Conservation (phyloP, 2,888 invertebrate species). For the Melanargia galathea region DNA sequence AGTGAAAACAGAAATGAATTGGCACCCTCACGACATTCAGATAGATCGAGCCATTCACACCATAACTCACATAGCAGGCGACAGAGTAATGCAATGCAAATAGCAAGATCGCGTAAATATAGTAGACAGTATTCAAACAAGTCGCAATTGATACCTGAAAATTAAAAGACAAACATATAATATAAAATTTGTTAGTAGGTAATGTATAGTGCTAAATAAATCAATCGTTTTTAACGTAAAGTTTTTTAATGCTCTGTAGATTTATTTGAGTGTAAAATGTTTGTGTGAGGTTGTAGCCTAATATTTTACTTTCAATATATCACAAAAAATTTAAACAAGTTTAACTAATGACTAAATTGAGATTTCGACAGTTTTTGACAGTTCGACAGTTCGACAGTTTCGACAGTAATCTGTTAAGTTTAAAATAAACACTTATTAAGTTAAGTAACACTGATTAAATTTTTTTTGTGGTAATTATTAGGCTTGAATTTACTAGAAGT, state of each 20-base stretch:
- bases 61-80: slow-evolving; percentile 68
- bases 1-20: slow-evolving; percentile 50
- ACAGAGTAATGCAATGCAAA: slow-evolving; percentile 71
- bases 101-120: slow-evolving; percentile 68
- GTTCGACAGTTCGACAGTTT: too few relatives aligned
- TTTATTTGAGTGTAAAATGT: not conserved
- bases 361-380: too few relatives aligned
- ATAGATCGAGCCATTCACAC: slow-evolving; percentile 64
- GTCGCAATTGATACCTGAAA: slow-evolving; percentile 22
- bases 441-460: too few relatives aligned
- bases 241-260: not conserved
- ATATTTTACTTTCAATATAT: slow-evolving; percentile 3
- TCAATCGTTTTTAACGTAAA: not conserved
- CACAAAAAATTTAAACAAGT: too few relatives aligned
- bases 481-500: too few relatives aligned
- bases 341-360: too few relatives aligned
- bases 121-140: slow-evolving; percentile 46
- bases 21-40: slow-evolving; percentile 63
- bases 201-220: not conserved
- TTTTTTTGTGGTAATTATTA: too few relatives aligned
- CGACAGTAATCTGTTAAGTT: too few relatives aligned
- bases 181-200: too few relatives aligned
- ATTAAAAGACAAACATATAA: not conserved
- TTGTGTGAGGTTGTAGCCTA: not conserved
- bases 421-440: too few relatives aligned